Conservation (phyloP, 2,888 invertebrate genomes). For the Philhelius pedissequus region DNA sequence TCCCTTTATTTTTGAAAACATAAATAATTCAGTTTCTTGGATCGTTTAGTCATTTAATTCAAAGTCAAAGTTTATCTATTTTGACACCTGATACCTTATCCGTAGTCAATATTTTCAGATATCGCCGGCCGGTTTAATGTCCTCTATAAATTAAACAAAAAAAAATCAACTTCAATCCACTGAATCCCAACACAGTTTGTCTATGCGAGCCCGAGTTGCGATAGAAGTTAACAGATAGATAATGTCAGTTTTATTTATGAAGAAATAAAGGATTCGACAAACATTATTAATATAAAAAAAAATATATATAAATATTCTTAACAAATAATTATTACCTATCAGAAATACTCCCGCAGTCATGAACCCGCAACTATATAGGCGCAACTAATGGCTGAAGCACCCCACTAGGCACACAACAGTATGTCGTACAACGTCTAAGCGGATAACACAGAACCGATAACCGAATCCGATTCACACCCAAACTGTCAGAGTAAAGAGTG, state of each 20-base stretch:
- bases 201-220: neutral
- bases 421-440: conserved; percentile 48
- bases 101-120: conserved; percentile 38
- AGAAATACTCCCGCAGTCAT: conserved; percentile 14
- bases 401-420: conserved; percentile 33
- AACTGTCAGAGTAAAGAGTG: conserved; percentile 32
- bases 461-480: conserved; percentile 64
- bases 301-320: conserved; percentile 1
- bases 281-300: conserved; percentile 45
- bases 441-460: conserved; percentile 57
- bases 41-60: neutral
- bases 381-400: conserved; percentile 19
- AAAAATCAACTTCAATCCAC: neutral
- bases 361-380: neutral
- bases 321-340: conserved; percentile 43
- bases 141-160: neutral
- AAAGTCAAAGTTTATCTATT: conserved; percentile 45
- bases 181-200: neutral
- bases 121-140: conserved; percentile 20
- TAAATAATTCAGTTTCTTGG: neutral
- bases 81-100: conserved; percentile 49
- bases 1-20: neutral
- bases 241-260: conserved; percentile 62
- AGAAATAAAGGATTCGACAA: conserved; percentile 51
- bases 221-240: conserved; percentile 53